Evolutionary conservation across 2,888 invertebrate genomes (phyloP), one percentile per base, ranked within the genome.

Genomic region (Drepanosiphum platanoidis): DNA sequence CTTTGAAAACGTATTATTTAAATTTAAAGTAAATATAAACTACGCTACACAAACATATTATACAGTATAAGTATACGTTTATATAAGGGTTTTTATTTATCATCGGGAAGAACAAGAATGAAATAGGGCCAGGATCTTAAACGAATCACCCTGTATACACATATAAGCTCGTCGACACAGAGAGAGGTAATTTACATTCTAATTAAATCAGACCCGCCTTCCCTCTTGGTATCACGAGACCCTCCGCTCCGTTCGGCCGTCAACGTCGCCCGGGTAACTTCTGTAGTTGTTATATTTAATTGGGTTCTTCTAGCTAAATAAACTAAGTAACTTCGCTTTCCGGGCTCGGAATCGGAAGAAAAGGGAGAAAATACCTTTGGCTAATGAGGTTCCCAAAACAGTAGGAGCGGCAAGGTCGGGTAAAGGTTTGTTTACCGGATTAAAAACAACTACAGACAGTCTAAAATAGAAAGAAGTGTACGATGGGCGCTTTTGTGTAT

Each of bases 181-280:
- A 66, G 68, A 68, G 66, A 74, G 82, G 83, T 84, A 84, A 84
- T 84, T 84, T 84, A 84, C 83, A 84, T 84, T 84, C 83, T 84
- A 84, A 84, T 84, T 84, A 84, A 84, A 84, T 84, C 83, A 84
- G 75, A 84, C 75, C 71, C 64, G n/a, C 66, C 66, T 27, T 32
- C 66, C 75, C 3, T 34, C 46, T n/a, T n/a, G 42, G 32, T 39
- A 39, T 32, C 75, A 30, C 46, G 4, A 66, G 58, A 2, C 34
- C 64, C 71, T 39, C 58, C 46, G 22, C 70, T 42, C 39, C 72
- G 61, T 61, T 83, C 66, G 68, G 52, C 74, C 75, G 68, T 84
- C 83, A 84, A 84, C 83, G 83, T 84, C 83, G 83, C 75, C 83
- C 83, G 74, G 83, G 75, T 75, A 84, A 84, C 83, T 84, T 84